Evolutionary conservation across 2,797 vertebrate genomes (phyloP), one percentile per base, ranked within the genome.

Genomic region (Arnoldichthys spilopterus): DNA sequence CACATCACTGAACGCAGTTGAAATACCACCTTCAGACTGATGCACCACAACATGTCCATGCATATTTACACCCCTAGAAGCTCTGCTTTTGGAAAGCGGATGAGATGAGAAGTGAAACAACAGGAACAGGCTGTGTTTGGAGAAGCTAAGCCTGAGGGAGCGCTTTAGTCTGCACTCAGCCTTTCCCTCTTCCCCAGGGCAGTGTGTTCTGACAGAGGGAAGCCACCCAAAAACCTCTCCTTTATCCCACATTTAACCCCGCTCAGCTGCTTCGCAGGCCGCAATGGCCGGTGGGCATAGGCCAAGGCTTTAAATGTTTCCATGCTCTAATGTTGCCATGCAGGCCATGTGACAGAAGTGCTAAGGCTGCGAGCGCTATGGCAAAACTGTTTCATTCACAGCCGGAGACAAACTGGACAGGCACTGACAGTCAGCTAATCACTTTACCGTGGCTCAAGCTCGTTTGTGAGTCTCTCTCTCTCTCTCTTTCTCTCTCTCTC

Each of bases 81-180:
- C 22, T 18, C 12, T 20, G 63, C 56, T 74, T 49, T 74, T 75
- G 68, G 22, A 68, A 75, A 45, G 22, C 20, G n/a, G 45, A 79
- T 62, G 68, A 76, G 68, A 84, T 40, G 56, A 77, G 61, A 67
- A 68, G 69, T 15, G 45, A 51, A 68, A 79, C 68, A 67, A 53
- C 24, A 47, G 72, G 67, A 61, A 79, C 53, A 62, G 59, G 6
- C 28, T 32, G 59, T 62, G 59, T 62, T 62, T 62, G 28, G 28
- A 62, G 59, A 32, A 32, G 30, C 16, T 62, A 62, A 62, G 59
- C 59, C 59, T 32, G 59, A 34, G 26, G 30, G 61, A 72, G 62
- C 28, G 51, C 9, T 76, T 28, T 30, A 32, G 59, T 43, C 64
- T 59, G 30, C 40, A 62, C 73, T 69, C 40, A 40, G 26, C 24